phyloP scores from a whole-genome alignment of 1,140 invertebrate genomes.

The Ceratosolen fusciceps region DNA sequence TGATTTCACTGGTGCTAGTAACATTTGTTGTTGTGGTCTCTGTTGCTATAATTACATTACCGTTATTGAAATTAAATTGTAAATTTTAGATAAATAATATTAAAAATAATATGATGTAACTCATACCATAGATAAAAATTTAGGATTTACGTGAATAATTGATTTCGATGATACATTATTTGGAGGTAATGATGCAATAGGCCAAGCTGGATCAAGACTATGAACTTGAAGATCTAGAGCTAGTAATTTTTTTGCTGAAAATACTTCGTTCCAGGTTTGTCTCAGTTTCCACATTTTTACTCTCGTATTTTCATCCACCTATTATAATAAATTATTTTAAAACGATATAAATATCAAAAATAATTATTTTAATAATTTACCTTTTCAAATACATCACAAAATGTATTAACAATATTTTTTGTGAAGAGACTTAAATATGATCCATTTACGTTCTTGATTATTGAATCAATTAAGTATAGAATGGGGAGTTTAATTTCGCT shows the following conservation, averaged over 20 bases:
- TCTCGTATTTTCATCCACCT: conserved; percentile 95
- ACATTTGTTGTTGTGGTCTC: conserved; percentile 11
- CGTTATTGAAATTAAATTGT: not conserved
- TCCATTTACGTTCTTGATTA: conserved; percentile 95
- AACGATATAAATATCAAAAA: conserved; percentile 21
- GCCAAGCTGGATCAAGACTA: conserved; percentile 94
- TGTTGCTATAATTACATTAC: conserved; percentile 29
- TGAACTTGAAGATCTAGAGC: conserved; percentile 90
- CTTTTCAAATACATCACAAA: conserved; percentile 92
- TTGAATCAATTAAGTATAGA: conserved; percentile 98
- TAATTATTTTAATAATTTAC: conserved; percentile 73
- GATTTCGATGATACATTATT: conserved; percentile 72
- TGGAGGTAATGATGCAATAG: conserved; percentile 80
- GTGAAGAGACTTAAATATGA: conserved; percentile 90
- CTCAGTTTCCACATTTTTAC: conserved; percentile 93
- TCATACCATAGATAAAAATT: conserved; percentile 79
- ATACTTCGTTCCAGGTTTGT: conserved; percentile 95
- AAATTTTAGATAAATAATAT: too few species aligned
- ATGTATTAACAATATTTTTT: conserved; percentile 88
- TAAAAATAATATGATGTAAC: too few species aligned
- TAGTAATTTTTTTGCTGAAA: conserved; percentile 89
- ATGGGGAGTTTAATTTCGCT: conserved; percentile 92
- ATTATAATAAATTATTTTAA: conserved; percentile 10
- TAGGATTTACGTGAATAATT: conserved; percentile 93
- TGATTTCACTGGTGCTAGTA: conserved; percentile 1